Evolutionary conservation across 2,113 vertebrate genomes (phyloP).

Genomic region (Paramisgurnus dabryanus): DNA sequence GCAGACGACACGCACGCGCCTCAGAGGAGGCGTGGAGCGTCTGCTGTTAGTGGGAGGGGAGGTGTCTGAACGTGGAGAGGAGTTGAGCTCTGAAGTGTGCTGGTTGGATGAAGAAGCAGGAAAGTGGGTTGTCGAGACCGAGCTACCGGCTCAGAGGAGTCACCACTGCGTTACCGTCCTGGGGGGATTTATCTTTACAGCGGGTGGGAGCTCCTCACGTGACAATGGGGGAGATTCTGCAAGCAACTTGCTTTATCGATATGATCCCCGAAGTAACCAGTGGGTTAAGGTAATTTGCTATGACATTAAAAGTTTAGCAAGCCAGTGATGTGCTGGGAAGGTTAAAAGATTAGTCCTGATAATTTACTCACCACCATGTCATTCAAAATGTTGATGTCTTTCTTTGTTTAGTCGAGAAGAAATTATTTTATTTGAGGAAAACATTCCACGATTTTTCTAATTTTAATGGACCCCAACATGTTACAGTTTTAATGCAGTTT

Average conservation of each 20-base stretch:
- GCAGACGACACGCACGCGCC: slow-evolving; percentile 78
- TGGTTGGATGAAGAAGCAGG: slow-evolving; percentile 77
- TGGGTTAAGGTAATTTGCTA: slow-evolving; percentile 86
- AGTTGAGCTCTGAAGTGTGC: slow-evolving; percentile 88
- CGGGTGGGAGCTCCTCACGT: slow-evolving; percentile 88
- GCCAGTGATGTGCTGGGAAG: background rate
- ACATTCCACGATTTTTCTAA: no score
- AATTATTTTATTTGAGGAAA: no score
- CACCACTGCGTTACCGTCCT: slow-evolving; percentile 90
- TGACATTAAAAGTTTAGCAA: background rate
- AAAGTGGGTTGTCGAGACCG: slow-evolving; percentile 85
- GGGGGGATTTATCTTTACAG: slow-evolving; percentile 90
- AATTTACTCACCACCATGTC: no score
- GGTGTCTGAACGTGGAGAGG: slow-evolving; percentile 89
- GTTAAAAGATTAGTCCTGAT: no score
- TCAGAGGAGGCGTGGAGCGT: slow-evolving; percentile 78
- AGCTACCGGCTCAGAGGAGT: slow-evolving; percentile 85
- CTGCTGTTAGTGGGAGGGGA: slow-evolving; percentile 92
- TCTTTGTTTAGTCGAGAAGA: no score
- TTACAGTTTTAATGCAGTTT: no score
- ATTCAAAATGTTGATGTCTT: no score
- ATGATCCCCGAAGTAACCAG: slow-evolving; percentile 90
- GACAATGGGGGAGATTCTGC: slow-evolving; percentile 90
- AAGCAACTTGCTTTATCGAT: slow-evolving; percentile 92
- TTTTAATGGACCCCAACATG: no score